Evolutionary conservation across 2,888 invertebrate species (phyloP).

Genomic region (Cerastis leucographa): DNA sequence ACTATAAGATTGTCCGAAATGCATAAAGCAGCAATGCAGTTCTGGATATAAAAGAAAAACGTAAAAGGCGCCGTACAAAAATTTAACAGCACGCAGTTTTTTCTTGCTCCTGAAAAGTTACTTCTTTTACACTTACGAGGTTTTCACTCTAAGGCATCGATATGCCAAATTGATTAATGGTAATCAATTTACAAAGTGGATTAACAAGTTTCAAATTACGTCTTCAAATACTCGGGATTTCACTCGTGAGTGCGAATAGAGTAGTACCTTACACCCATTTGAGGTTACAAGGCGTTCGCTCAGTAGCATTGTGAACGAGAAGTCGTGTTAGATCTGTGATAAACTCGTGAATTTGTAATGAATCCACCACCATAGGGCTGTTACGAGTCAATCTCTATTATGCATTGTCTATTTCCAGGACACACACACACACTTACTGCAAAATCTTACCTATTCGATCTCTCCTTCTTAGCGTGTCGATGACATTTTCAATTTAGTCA

Average conservation of each 20-base stretch:
- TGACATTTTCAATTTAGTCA: too few relatives aligned
- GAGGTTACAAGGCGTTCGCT: conserved; percentile 29
- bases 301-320: conserved; percentile 50
- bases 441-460: neutral
- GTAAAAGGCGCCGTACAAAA: too few relatives aligned
- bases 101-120: too few relatives aligned
- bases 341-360: conserved; percentile 55
- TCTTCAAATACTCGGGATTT: conserved; percentile 8
- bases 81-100: too few relatives aligned
- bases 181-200: conserved; percentile 23
- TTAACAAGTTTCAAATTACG: conserved; percentile 37
- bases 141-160: too few relatives aligned
- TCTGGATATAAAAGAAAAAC: too few relatives aligned
- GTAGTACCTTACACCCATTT: conserved; percentile 24
- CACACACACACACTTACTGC: neutral
- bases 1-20: too few relatives aligned
- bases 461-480: too few relatives aligned
- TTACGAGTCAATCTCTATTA: conserved; percentile 1
- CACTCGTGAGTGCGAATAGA: conserved; percentile 4
- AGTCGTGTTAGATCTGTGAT: conserved; percentile 52
- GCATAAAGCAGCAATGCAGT: too few relatives aligned
- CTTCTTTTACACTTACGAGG: too few relatives aligned
- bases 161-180: conserved; percentile 8
- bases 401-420: neutral
- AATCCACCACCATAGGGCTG: conserved; percentile 42